These are phyloP conservation scores for Pelobates fuscus DNA, from an alignment of 2,113 vertebrate genomes.

Conservation along the genomic window DNA sequence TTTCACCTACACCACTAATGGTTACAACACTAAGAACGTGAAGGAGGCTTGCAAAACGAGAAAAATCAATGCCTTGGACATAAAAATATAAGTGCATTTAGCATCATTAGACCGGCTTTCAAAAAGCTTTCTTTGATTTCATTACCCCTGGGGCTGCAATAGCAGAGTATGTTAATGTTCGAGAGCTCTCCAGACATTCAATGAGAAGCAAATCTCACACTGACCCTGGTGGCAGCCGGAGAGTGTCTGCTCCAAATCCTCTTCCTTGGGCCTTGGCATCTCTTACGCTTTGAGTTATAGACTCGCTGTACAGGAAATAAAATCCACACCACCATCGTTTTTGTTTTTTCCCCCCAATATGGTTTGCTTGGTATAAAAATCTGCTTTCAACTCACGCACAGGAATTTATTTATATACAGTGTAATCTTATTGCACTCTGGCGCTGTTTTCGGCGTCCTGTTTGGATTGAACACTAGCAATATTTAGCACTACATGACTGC, in stretches of 20 bases:
- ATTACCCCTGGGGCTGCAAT: slow-evolving; percentile 52
- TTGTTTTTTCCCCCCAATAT: too few species aligned
- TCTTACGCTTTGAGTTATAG: neutral
- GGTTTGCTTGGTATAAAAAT: too few species aligned
- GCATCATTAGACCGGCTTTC: slow-evolving; percentile 51
- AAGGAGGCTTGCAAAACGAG: slow-evolving; percentile 53
- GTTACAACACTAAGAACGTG: slow-evolving; percentile 41
- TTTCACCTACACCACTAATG: slow-evolving; percentile 45
- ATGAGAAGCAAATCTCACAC: slow-evolving; percentile 52
- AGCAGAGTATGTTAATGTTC: slow-evolving; percentile 51
- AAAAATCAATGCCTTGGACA: slow-evolving; percentile 54
- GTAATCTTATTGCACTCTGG: too few species aligned
- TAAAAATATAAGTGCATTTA: slow-evolving; percentile 52
- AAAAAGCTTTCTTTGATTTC: slow-evolving; percentile 51
- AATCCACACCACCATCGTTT: too few species aligned
- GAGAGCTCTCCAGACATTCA: slow-evolving; percentile 49
- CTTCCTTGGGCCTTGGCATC: slow-evolving; percentile 45
- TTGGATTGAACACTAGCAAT: slow-evolving; percentile 74
- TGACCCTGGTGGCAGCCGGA: slow-evolving; percentile 45
- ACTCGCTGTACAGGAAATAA: too few species aligned
- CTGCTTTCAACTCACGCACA: too few species aligned
- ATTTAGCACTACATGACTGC: slow-evolving; percentile 72
- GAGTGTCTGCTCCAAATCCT: slow-evolving; percentile 51
- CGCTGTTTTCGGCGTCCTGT: slow-evolving; percentile 68
- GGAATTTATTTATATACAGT: too few species aligned